Evolutionary conservation across 1,140 invertebrate genomes (phyloP), one percentile per base, ranked within the genome.

Genomic region (Neodiprion fabricii): DNA sequence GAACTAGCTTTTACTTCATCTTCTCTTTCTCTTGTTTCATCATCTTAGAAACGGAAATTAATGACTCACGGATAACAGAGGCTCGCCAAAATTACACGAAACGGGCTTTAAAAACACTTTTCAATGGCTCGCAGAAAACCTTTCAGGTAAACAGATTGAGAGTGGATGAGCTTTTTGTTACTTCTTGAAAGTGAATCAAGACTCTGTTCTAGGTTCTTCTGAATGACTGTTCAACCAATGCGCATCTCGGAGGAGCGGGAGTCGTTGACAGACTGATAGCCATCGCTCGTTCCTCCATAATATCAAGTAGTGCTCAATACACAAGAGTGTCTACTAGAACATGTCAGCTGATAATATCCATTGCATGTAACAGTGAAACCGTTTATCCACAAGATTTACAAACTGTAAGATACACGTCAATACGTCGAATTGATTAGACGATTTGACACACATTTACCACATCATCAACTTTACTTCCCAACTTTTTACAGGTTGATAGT

Each of bases 281-380:
- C 0, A 88, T 87, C 69, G 85, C 86, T 47, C 84, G 87, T 47
- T 85, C 85, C 47, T 85, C 86, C 76, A 83, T 88, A 4, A 88
- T 89, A 79, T 87, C 84, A 12, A 88, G 87, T 76, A 89, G 88
- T 76, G 86, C 87, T 61, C 87, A 89, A 70, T 88, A 88, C 68
- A 89, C 87, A 7, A 77, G 86, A 72, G 84, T 88, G 71, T 82
- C 85, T 7, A 88, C 83, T 48, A 78, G 87, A 68, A 88, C 86
- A n/a, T 89, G 87, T 75, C 86, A 89, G 81, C 75, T 89, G 0
- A 86, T 89, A 70, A 85, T 87, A 72, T 86, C 87, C 8, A 85
- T 89, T 70, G 82, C 87, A 49, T 87, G 83, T 28, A 88, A 89
- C 17, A 84, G 79, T 28, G 81, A 78, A 79, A 86, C 87, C 68